Conservation (phyloP, 2,797 vertebrate species). For the Lithobates pipiens region DNA sequence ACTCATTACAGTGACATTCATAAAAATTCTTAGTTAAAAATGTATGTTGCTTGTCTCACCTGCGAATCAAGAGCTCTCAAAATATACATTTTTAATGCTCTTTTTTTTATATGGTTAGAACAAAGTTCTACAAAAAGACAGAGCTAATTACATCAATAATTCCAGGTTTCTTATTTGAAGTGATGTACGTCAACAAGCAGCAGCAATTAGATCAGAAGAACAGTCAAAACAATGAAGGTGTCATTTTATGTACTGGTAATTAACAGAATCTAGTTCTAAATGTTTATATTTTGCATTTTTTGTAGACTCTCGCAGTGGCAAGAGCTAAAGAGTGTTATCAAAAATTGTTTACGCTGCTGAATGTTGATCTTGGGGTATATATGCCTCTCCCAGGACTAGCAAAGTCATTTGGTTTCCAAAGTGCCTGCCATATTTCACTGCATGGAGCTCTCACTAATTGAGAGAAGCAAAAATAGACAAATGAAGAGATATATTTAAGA, state of each 20-base stretch:
- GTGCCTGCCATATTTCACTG: slow-evolving; percentile 53
- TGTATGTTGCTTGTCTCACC: background rate
- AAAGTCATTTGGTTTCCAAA: slow-evolving; percentile 46
- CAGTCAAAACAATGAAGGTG: slow-evolving; percentile 28
- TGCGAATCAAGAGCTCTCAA: background rate
- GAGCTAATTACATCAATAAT: slow-evolving; percentile 48
- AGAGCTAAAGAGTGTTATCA: slow-evolving; percentile 36
- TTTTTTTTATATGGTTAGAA: slow-evolving; percentile 6
- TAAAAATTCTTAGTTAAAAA: background rate
- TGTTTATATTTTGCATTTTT: slow-evolving; percentile 48
- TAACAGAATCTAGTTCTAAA: slow-evolving; percentile 42
- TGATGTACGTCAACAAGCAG: slow-evolving; percentile 26
- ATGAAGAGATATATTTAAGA: slow-evolving; percentile 35
- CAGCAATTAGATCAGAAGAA: slow-evolving; percentile 48
- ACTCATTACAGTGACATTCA: background rate
- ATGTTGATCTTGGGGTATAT: slow-evolving; percentile 53
- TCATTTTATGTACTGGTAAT: slow-evolving; percentile 40
- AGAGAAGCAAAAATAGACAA: slow-evolving; percentile 41
- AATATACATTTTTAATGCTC: slow-evolving; percentile 14
- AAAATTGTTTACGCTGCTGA: slow-evolving; percentile 48
- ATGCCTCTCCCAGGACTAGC: slow-evolving; percentile 45
- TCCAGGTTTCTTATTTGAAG: slow-evolving; percentile 39
- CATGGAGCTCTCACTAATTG: slow-evolving; percentile 49
- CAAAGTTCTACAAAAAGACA: slow-evolving; percentile 36
- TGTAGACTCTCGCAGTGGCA: background rate